Conservation (phyloP, 1,140 invertebrate species). For the Eubasilissa regina region DNA sequence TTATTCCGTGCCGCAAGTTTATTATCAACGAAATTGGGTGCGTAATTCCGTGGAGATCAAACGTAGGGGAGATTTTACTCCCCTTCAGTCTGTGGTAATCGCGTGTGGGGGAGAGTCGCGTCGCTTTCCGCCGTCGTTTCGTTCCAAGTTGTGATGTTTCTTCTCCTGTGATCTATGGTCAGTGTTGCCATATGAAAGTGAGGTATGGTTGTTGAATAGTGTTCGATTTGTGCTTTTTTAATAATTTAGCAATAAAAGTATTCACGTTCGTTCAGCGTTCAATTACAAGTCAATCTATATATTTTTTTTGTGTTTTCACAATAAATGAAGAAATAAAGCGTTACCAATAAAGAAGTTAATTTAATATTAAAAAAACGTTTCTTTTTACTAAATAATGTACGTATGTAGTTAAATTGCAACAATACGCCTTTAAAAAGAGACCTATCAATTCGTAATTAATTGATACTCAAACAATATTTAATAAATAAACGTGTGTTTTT, state of each 20-base stretch:
- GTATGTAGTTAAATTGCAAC: too few relatives aligned
- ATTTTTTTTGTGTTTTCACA: too few relatives aligned
- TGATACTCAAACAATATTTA: too few relatives aligned
- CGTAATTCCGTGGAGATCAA: background rate
- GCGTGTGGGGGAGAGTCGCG: conserved; percentile 33
- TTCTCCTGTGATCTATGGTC: conserved; percentile 46
- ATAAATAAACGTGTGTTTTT: too few relatives aligned
- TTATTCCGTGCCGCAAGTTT: background rate
- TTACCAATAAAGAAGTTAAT: too few relatives aligned
- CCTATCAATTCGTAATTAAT: too few relatives aligned
- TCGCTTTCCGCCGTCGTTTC: conserved; percentile 25
- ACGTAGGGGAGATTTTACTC: conserved; percentile 41
- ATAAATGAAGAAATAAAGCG: too few relatives aligned
- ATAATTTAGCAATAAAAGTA: conserved; percentile 7
- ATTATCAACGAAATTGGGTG: background rate
- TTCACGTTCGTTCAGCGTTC: background rate
- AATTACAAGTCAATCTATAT: background rate
- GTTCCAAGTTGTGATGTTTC: conserved; percentile 38
- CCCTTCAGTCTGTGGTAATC: conserved; percentile 36
- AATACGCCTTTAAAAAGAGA: too few relatives aligned
- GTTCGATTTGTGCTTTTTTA: conserved; percentile 17
- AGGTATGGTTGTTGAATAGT: conserved; percentile 25
- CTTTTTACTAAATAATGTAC: too few relatives aligned
- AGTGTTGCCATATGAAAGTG: conserved; percentile 45
- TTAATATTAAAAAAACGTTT: too few relatives aligned